Evolutionary conservation across 2,888 invertebrate genomes (phyloP).

Genomic region (Pachymerium ferrugineum): DNA sequence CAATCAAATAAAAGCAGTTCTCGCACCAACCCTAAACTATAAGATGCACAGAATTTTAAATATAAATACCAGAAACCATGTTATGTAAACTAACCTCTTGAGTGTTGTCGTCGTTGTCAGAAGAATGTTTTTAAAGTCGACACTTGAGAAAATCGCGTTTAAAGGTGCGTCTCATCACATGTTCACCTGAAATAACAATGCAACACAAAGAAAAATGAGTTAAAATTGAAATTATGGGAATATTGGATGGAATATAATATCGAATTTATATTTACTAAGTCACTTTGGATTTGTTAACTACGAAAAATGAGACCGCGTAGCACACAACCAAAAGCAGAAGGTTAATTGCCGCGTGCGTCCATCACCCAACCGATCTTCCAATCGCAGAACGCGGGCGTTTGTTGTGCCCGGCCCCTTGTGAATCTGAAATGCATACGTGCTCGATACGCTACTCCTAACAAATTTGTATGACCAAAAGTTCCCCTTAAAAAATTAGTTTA

Average conservation of each 20-base stretch:
- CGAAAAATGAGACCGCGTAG: background rate
- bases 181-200: background rate
- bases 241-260: too few species aligned
- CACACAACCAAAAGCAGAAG: background rate
- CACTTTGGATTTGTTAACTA: background rate
- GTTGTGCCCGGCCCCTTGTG: background rate
- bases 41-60: conserved; percentile 10
- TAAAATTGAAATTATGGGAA: too few species aligned
- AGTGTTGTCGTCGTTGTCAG: conserved; percentile 6
- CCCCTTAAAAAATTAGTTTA: too few species aligned
- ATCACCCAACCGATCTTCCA: background rate
- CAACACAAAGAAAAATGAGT: too few species aligned
- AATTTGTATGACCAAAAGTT: background rate
- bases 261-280: background rate
- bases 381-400: background rate
- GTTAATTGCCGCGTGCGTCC: conserved; percentile 7
- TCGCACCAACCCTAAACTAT: background rate
- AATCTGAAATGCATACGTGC: background rate
- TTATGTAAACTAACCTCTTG: conserved; percentile 15
- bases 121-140: conserved; percentile 15
- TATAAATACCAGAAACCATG: background rate
- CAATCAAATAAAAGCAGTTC: background rate
- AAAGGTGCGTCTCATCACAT: conserved; percentile 17
- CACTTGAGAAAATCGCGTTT: background rate
- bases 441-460: background rate